phyloP scores from a whole-genome alignment of 2,888 invertebrate species.

The Bhutanitis thaidina region DNA sequence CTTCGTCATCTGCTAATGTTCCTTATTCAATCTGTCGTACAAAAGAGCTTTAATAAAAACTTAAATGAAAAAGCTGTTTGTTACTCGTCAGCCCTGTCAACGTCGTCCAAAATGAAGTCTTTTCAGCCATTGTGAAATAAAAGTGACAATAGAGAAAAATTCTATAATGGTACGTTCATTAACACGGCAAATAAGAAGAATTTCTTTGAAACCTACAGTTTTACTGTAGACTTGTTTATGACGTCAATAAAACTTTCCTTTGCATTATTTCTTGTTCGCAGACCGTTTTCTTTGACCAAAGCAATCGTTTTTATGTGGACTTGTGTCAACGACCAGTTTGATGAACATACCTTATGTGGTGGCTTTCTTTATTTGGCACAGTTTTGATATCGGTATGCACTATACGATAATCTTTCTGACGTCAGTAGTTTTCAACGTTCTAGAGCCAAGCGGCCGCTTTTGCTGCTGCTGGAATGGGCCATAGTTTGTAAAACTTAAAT shows the following conservation, averaged over 20 bases:
- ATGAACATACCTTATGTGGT: too few species aligned
- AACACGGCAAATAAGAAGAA: too few species aligned
- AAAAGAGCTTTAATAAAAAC: slow-evolving; percentile 7
- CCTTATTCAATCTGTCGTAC: slow-evolving; percentile 13
- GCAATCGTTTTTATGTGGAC: not conserved
- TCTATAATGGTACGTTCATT: too few species aligned
- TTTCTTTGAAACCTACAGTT: too few species aligned
- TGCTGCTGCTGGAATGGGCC: too few species aligned
- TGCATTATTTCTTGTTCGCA: not conserved
- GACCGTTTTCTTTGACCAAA: not conserved
- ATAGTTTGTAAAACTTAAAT: too few species aligned
- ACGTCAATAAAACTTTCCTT: not conserved
- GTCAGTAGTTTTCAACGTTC: too few species aligned
- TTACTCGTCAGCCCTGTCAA: slow-evolving; percentile 13
- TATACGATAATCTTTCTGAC: too few species aligned
- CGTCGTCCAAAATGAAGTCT: slow-evolving; percentile 10
- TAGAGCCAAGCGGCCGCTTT: too few species aligned
- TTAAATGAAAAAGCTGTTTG: slow-evolving; percentile 18
- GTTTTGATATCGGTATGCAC: too few species aligned
- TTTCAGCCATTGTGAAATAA: slow-evolving; percentile 11
- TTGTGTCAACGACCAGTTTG: too few species aligned
- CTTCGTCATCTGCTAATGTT: slow-evolving; percentile 15
- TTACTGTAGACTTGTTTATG: not conserved
- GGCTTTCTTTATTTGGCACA: too few species aligned
- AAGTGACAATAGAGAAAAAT: slow-evolving; percentile 4